Base-by-base conservation (phyloP, 2,797 vertebrate genomes). In the Xenopus petersii region DNA sequence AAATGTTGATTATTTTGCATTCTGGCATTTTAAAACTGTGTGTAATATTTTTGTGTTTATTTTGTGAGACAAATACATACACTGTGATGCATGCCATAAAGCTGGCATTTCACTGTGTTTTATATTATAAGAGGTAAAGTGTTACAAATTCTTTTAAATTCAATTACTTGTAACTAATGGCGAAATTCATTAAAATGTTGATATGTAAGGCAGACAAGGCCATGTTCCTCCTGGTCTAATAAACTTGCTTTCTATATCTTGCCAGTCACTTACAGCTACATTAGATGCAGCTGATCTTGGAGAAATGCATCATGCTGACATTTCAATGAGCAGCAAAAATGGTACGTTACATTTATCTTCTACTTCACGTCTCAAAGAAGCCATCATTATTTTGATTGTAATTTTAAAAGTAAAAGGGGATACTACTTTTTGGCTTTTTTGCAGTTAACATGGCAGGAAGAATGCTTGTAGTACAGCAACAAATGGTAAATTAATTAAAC, bases 281-380 rank as follows among this genome's bases (percentile, higher is more conserved):
- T 0, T 87, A 80, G 75, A 84, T 56, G 80, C 83, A 75, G 82
- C 87, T 77, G 81, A 89, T 51, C 62, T 88, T 62, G 83, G 84
- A 84, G 77, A 84, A 75, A 33, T 81, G 54, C 58, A 84, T 66
- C 80, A 82, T 77, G 73, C 82, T 80, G 56, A 79, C 59, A 77
- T 89, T 73, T 80, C 64, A 16, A 75, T 85, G 70, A 86, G 75
- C 72, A 85, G 83, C 75, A 80, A 75, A 80, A 81, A 79, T 81
- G 80, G 84, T 89, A 83, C 84, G 83, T 74, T 81, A 61, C 10
- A 69, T 24, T 63, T 77, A 10, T 13, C 54, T 61, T 72, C 36
- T 61, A 56, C 33, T 64, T 49, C 6, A 60, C 24, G 17, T 61
- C 12, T 30, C 42, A 61, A 60, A 42, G 51, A 55, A 59, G 54